phyloP scores from a whole-genome alignment of 2,113 vertebrate species.

The Probosciger aterrimus region DNA sequence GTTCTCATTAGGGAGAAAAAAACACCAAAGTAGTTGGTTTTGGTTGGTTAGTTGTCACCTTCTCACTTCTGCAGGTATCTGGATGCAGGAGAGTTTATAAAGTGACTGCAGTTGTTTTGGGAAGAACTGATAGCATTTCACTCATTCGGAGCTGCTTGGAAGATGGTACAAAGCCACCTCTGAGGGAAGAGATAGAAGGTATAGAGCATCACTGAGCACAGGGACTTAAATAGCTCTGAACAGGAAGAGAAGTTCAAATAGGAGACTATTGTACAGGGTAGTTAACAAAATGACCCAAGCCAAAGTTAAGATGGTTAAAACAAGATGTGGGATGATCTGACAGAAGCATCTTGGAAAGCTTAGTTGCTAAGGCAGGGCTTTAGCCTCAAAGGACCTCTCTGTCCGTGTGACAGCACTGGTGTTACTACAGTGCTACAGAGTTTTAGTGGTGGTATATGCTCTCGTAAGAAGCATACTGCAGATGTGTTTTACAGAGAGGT shows the following conservation, averaged over 20 bases:
- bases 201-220: not conserved
- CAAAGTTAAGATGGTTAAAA: not conserved
- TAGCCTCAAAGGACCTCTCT: not conserved
- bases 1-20: not conserved
- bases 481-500: not conserved
- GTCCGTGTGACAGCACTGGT: not conserved
- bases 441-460: not conserved
- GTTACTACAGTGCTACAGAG: not conserved
- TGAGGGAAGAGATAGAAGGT: not conserved
- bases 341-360: not conserved
- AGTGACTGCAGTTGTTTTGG: not conserved
- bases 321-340: not conserved
- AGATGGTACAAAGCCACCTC: not conserved
- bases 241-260: not conserved
- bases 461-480: not conserved
- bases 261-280: accelerated
- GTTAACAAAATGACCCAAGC: not conserved
- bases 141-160: not conserved
- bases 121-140: not conserved
- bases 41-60: not conserved
- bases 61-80: not conserved
- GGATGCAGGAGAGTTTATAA: not conserved
- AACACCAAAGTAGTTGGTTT: accelerated
- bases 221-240: not conserved
- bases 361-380: not conserved